These are phyloP conservation scores for Rapana venosa DNA, from an alignment of 2,888 invertebrate genomes.

Conservation along the genomic window DNA sequence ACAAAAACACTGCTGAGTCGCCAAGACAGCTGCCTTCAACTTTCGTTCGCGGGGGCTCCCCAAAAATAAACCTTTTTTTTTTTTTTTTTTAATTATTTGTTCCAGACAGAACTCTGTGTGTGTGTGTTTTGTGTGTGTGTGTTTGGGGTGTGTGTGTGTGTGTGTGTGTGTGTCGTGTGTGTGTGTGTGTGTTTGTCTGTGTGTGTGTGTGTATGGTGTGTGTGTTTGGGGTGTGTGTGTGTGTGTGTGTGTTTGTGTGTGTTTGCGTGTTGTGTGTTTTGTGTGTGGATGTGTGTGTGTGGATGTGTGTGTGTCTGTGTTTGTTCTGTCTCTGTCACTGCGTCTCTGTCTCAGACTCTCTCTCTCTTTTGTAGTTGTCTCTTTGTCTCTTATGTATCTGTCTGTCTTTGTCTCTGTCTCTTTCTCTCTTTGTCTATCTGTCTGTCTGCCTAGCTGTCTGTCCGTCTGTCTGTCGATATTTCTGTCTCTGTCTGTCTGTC, in stretches of 20 bases:
- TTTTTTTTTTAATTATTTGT: too few relatives aligned
- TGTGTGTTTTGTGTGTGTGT: background rate
- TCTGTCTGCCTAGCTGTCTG: too few relatives aligned
- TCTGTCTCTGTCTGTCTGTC: background rate
- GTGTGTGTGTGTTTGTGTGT: background rate
- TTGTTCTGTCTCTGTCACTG: background rate
- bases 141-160: background rate
- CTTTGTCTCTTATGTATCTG: too few relatives aligned
- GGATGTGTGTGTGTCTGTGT: background rate
- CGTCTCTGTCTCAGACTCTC: too few relatives aligned
- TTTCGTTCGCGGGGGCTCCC: too few relatives aligned
- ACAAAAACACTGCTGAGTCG: too few relatives aligned
- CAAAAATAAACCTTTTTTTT: too few relatives aligned
- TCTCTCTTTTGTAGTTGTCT: too few relatives aligned
- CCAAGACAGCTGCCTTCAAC: too few relatives aligned
- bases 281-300: background rate
- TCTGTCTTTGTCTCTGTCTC: too few relatives aligned
- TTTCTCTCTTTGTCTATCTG: too few relatives aligned
- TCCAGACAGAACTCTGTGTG: background rate
- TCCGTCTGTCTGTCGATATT: too few relatives aligned
- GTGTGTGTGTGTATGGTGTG: background rate
- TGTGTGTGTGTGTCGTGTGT: slow-evolving; percentile 25
- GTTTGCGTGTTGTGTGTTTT: background rate
- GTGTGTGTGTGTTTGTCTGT: background rate
- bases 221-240: background rate